These are phyloP conservation scores for Physocephala rufipes DNA, from an alignment of 2,888 invertebrate species.

Conservation along the genomic window DNA sequence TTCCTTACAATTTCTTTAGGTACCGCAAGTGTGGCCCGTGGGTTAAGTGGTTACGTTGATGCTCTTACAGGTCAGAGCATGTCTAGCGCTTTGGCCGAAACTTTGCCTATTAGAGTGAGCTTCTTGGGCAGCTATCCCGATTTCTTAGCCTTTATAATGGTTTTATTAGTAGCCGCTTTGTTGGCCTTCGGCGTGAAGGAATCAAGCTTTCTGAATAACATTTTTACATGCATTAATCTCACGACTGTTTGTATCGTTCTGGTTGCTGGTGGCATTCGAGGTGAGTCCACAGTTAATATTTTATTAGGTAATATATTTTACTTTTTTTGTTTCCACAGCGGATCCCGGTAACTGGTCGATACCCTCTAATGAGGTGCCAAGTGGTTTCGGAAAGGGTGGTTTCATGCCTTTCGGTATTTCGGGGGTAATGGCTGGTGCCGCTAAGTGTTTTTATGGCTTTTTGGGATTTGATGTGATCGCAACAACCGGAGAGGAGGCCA, in stretches of 20 bases:
- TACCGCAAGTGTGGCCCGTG: slow-evolving; percentile 80
- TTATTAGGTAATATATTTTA: neutral
- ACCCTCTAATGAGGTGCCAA: slow-evolving; percentile 68
- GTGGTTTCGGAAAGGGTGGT: slow-evolving; percentile 79
- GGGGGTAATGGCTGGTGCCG: slow-evolving; percentile 86
- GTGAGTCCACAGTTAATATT: slow-evolving; percentile 66
- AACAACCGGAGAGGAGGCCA: slow-evolving; percentile 92
- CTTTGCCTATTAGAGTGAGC: slow-evolving; percentile 71
- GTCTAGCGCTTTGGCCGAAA: slow-evolving; percentile 67
- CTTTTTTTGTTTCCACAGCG: no score
- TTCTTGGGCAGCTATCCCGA: slow-evolving; percentile 77
- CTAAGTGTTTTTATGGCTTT: slow-evolving; percentile 91
- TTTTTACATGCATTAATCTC: slow-evolving; percentile 89
- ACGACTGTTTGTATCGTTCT: slow-evolving; percentile 83
- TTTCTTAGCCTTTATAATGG: slow-evolving; percentile 74
- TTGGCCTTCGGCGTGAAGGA: slow-evolving; percentile 80
- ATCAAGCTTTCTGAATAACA: slow-evolving; percentile 87
- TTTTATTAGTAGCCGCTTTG: slow-evolving; percentile 71
- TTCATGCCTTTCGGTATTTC: slow-evolving; percentile 91
- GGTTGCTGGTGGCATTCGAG: slow-evolving; percentile 83
- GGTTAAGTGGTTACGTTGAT: slow-evolving; percentile 78
- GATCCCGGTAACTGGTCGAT: slow-evolving; percentile 84
- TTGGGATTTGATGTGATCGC: slow-evolving; percentile 96
- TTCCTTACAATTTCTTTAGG: no score
- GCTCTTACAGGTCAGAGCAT: slow-evolving; percentile 72